Evolutionary conservation across 2,113 vertebrate genomes (phyloP), one percentile per base, ranked within the genome.

Genomic region (Ictidomys tridecemlineatus): DNA sequence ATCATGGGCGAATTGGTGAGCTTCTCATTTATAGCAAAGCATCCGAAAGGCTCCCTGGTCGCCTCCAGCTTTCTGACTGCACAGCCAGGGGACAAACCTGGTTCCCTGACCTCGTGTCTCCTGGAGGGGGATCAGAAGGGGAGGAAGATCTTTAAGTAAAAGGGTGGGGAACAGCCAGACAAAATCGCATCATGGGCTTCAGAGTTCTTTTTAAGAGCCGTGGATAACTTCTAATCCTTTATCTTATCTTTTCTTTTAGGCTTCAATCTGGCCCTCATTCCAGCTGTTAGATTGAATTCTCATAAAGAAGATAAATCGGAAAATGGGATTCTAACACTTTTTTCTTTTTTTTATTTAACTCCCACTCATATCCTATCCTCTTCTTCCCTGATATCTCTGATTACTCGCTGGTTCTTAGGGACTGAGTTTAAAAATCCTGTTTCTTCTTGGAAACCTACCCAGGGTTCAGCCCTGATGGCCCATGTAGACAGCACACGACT

Each of bases 221-320:
- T 42, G 65, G 80, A 95, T 90, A 69, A 16, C 37, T 65, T 69
- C 95, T 56, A 69, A 91, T 92, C 91, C 80, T 90, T 78, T 88
- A 74, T 70, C 51, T 10, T 86, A 58, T 70, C 76, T 90, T 58
- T 84, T 76, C 45, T 28, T 85, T 56, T 63, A 39, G 56, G 48
- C 89, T 85, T 91, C 89, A 22, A 7, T 90, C 91, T 48, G 77
- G 42, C 72, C 77, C 80, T 96, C 89, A 51, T 93, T 63, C 70
- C 65, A 70, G 91, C 74, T 42, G 89, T 56, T 80, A 97, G 89
- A 97, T 45, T 95, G 96, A 96, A 96, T 97, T 96, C 56, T 93
- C 72, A 5, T 92, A 84, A 85, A 30, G 26, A 76, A 94, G 85
- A 72, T 83, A 90, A 97, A 89, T 77, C 48, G 92, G 63, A 90